Conservation (phyloP, 2,113 vertebrate genomes). For the Lota lota region DNA sequence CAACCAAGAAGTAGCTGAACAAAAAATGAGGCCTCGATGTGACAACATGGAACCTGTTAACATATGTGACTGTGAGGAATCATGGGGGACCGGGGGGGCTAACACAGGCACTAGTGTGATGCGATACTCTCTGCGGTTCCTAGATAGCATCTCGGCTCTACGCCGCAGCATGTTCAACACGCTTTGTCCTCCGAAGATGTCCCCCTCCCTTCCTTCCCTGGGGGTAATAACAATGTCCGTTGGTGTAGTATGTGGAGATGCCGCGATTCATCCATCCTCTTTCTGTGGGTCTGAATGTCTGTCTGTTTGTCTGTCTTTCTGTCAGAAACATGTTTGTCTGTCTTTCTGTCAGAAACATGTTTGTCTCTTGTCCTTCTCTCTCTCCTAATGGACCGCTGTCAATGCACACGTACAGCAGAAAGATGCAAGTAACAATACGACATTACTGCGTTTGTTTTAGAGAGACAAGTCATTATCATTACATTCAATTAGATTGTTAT, state of each 20-base stretch:
- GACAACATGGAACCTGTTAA: no score
- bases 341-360: conserved; percentile 10
- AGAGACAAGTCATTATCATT: conserved; percentile 52
- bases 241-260: conserved; percentile 18
- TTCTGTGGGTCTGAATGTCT: neutral
- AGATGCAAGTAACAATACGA: conserved; percentile 64
- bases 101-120: no score
- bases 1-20: no score
- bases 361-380: conserved; percentile 2
- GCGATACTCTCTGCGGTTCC: no score
- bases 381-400: conserved; percentile 55
- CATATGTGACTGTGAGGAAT: no score
- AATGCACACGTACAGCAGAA: conserved; percentile 62
- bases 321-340: neutral
- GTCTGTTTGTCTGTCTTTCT: neutral
- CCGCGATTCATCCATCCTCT: conserved; percentile 27
- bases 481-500: conserved; percentile 61
- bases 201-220: neutral
- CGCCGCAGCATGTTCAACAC: no score
- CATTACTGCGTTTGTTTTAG: conserved; percentile 45
- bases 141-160: no score
- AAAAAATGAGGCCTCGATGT: no score
- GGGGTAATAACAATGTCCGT: conserved; percentile 38
- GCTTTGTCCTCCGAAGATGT: no score
- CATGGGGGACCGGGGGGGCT: no score